phyloP scores from a whole-genome alignment of 2,113 vertebrate genomes.

The Tachycineta bicolor region DNA sequence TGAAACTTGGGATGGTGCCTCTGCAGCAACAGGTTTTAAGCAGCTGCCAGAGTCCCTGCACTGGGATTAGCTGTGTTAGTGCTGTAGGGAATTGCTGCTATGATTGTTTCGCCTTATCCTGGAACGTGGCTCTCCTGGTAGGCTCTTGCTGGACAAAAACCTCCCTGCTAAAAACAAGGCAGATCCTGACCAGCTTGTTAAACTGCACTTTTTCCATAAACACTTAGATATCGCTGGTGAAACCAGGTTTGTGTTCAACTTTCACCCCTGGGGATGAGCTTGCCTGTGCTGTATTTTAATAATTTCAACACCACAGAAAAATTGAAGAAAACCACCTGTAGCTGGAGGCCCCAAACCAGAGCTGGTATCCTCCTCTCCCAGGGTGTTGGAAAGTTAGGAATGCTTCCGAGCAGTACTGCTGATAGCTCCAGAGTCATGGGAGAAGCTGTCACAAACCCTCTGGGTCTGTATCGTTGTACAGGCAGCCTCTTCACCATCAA shows the following conservation, averaged over 20 bases:
- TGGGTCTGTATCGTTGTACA: accelerated
- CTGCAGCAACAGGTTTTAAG: conserved; percentile 2
- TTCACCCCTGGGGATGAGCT: neutral
- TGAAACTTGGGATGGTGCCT: neutral
- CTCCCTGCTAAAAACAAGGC: neutral
- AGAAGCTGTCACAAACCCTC: neutral
- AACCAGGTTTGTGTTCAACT: neutral
- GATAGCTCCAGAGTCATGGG: neutral
- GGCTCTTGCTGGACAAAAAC: neutral
- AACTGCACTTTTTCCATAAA: neutral
- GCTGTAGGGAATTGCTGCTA: neutral
- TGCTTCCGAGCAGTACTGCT: neutral
- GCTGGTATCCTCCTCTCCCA: neutral
- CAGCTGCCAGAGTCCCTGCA: neutral
- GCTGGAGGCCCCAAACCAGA: neutral
- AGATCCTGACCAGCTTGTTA: conserved; percentile 45
- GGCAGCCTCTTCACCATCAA: neutral
- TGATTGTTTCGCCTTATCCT: neutral
- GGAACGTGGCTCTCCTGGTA: neutral
- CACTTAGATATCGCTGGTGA: neutral
- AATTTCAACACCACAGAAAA: neutral
- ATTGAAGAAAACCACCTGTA: neutral
- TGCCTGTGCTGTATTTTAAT: neutral
- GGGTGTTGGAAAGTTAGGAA: neutral
- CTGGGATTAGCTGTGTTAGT: neutral